Percentiles rank a stretch among this genome's conserved stretches.
phyloP scores from a whole-genome alignment of 2,113 vertebrate genomes.

The Ornithorhynchus anatinus region DNA sequence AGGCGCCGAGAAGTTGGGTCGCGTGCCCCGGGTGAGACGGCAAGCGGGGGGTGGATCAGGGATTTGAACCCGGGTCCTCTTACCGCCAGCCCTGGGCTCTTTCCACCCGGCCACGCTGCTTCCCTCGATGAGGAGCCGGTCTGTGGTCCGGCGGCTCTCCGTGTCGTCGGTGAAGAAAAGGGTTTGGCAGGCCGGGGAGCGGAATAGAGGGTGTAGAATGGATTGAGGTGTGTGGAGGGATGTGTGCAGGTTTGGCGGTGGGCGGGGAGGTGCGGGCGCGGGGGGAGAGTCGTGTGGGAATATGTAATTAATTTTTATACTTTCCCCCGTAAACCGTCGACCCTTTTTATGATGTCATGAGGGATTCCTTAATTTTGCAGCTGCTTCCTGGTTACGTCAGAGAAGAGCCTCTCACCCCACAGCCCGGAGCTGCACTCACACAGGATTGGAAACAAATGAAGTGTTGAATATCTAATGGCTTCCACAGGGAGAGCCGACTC shows the following conservation, averaged over 20 bases:
- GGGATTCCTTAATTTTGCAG: slow-evolving; percentile 86
- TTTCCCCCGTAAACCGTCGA: slow-evolving; percentile 78
- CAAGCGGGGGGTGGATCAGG: no score
- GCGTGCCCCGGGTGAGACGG: no score
- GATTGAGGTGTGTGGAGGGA: neutral
- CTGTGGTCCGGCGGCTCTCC: slow-evolving; percentile 16
- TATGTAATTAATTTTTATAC: slow-evolving; percentile 82
- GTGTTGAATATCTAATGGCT: slow-evolving; percentile 83
- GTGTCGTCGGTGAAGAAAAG: slow-evolving; percentile 28
- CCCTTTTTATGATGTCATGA: slow-evolving; percentile 83
- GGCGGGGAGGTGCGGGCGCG: slow-evolving; percentile 31
- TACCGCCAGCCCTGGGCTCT: no score
- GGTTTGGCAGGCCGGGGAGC: no score
- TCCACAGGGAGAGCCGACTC: slow-evolving; percentile 76
- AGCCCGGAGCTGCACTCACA: slow-evolving; percentile 64
- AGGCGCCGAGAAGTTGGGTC: no score
- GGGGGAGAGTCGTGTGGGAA: slow-evolving; percentile 62
- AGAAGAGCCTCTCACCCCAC: slow-evolving; percentile 74
- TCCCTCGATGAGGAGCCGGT: slow-evolving; percentile 14
- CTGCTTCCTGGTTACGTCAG: slow-evolving; percentile 86
- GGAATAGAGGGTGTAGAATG: no score
- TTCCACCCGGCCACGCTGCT: no score
- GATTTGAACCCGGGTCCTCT: no score
- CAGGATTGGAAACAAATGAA: slow-evolving; percentile 79
- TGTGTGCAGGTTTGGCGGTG: slow-evolving; percentile 36